phyloP scores from a whole-genome alignment of 2,888 invertebrate genomes.

The Kryphioiulus occultus region DNA sequence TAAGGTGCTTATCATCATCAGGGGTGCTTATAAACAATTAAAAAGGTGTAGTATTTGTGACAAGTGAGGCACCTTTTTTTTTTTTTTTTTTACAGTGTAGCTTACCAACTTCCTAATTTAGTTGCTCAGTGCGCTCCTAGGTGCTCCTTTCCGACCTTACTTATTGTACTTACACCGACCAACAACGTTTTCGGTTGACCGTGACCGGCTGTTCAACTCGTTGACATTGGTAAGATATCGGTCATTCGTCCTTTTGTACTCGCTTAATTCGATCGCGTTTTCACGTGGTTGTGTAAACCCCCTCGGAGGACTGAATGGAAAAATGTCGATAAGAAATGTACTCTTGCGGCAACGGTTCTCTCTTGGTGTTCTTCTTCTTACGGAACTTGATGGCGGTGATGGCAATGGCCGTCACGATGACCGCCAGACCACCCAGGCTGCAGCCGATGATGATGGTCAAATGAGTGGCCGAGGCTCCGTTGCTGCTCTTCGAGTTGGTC shows the following conservation, averaged over 20 bases:
- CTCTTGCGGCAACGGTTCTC: constrained; percentile 56
- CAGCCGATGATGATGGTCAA: constrained; percentile 86
- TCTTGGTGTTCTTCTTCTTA: constrained; percentile 53
- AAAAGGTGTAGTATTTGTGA: too few relatives aligned
- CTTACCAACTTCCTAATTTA: neutral
- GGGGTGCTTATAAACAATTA: too few relatives aligned
- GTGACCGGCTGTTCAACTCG: too few relatives aligned
- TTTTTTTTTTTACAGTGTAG: too few relatives aligned
- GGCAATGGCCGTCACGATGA: constrained; percentile 79
- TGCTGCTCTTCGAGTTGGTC: constrained; percentile 29
- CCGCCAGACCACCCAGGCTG: constrained; percentile 84
- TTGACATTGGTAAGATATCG: neutral
- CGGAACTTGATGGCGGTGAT: constrained; percentile 55
- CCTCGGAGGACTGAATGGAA: constrained; percentile 57
- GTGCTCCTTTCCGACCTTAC: too few relatives aligned
- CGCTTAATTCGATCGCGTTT: neutral
- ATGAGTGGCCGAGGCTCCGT: constrained; percentile 65
- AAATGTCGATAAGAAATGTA: constrained; percentile 59
- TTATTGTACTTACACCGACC: too few relatives aligned
- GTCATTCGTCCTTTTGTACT: neutral
- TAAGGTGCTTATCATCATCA: too few relatives aligned
- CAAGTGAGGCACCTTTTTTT: too few relatives aligned
- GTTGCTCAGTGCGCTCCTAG: too few relatives aligned
- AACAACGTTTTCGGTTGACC: too few relatives aligned
- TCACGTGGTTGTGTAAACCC: constrained; percentile 53